These are phyloP conservation scores for Scrobipalpa atriplicella DNA, from an alignment of 2,888 invertebrate genomes.

Conservation along the genomic window DNA sequence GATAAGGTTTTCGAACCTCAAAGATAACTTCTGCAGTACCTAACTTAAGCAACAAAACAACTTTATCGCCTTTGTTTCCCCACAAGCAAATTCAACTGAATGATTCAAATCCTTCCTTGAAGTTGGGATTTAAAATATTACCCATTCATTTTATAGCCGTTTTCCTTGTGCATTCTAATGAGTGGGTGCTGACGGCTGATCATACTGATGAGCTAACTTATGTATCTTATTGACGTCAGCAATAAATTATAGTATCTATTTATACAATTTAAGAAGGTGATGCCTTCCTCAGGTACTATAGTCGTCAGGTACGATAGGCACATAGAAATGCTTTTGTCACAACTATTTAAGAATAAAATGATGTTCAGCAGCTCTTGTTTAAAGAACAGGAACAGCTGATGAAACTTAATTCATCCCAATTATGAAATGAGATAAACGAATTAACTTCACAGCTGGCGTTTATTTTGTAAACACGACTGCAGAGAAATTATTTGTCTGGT, in stretches of 20 bases:
- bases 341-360: background rate
- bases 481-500: background rate
- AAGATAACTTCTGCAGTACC: background rate
- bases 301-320: too few species aligned
- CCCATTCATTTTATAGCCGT: constrained; percentile 1
- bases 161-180: constrained; percentile 16
- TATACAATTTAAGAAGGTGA: too few species aligned
- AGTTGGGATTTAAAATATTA: background rate
- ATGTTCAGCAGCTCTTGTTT: background rate
- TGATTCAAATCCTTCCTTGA: background rate
- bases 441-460: constrained; percentile 8
- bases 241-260: background rate
- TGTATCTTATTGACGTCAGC: constrained; percentile 10
- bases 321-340: too few species aligned
- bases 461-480: constrained; percentile 6
- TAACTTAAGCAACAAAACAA: background rate
- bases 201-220: constrained; percentile 3
- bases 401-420: background rate
- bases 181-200: background rate
- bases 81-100: background rate
- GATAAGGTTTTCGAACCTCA: background rate
- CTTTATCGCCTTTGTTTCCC: background rate
- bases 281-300: too few species aligned
- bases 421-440: constrained; percentile 10
- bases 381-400: background rate